Conservation (phyloP, 1,140 invertebrate genomes). For the Drosophila nebulosa region DNA sequence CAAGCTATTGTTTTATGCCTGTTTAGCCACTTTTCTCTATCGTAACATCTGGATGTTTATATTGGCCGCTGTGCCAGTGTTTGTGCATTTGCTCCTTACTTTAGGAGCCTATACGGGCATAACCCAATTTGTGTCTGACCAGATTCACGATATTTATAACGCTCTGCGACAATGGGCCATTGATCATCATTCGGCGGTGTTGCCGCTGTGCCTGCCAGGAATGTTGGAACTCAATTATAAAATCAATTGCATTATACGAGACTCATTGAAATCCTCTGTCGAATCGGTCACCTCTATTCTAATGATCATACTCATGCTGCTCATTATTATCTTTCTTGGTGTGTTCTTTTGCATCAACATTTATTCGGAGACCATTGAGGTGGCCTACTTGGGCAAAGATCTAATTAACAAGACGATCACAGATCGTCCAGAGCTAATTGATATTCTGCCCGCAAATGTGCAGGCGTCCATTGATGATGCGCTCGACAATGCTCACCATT, state of each 20-base stretch:
- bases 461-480: constrained; percentile 89
- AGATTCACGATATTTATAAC: constrained; percentile 51
- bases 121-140: constrained; percentile 56
- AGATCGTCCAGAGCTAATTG: constrained; percentile 91
- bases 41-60: constrained; percentile 79
- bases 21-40: constrained; percentile 72
- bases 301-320: constrained; percentile 85
- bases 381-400: constrained; percentile 93
- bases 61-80: constrained; percentile 67
- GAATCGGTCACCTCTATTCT: constrained; percentile 84
- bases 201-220: constrained; percentile 84
- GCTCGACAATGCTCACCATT: constrained; percentile 94
- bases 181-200: constrained; percentile 82
- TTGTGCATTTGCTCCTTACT: constrained; percentile 66
- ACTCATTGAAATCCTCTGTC: constrained; percentile 82
- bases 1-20: constrained; percentile 75
- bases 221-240: constrained; percentile 83
- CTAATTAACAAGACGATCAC: constrained; percentile 94
- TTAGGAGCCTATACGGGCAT: constrained; percentile 63
- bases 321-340: constrained; percentile 83
- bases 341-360: constrained; percentile 85
- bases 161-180: constrained; percentile 78
- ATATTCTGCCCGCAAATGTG: constrained; percentile 88
- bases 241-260: constrained; percentile 81
- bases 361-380: constrained; percentile 96